Evolutionary conservation across 2,888 invertebrate genomes (phyloP).

Genomic region (Phortica magna): DNA sequence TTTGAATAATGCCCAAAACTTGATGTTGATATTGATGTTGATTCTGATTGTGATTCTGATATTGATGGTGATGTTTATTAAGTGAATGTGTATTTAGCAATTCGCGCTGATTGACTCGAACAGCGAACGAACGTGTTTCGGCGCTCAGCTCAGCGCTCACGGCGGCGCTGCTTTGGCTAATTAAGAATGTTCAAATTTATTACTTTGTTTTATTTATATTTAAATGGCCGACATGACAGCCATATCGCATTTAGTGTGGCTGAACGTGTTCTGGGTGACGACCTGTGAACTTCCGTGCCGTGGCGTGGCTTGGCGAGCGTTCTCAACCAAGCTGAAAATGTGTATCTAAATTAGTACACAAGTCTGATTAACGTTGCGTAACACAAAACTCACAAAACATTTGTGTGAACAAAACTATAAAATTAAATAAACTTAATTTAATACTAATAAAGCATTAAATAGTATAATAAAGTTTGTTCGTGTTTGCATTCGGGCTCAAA

Average conservation of each 20-base stretch:
- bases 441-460: slow-evolving; percentile 7
- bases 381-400: not conserved
- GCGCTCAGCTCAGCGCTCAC: too few species aligned
- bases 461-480: not conserved
- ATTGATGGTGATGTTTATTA: not conserved
- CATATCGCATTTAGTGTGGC: not conserved
- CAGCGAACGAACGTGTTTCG: too few species aligned
- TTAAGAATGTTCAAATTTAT: not conserved
- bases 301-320: too few species aligned
- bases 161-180: not conserved
- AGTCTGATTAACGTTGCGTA: not conserved
- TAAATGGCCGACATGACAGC: not conserved
- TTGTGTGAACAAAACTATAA: not conserved
- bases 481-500: not conserved
- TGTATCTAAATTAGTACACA: not conserved
- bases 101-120: not conserved
- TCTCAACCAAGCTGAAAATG: not conserved
- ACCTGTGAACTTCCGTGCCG: not conserved
- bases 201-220: not conserved
- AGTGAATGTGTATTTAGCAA: slow-evolving; percentile 15
- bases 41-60: slow-evolving; percentile 42
- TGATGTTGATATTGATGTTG: slow-evolving; percentile 14
- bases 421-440: slow-evolving; percentile 11
- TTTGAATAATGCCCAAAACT: too few species aligned
- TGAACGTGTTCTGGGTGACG: not conserved